Evolutionary conservation across 2,113 vertebrate species (phyloP).

Genomic region (Indri indri): DNA sequence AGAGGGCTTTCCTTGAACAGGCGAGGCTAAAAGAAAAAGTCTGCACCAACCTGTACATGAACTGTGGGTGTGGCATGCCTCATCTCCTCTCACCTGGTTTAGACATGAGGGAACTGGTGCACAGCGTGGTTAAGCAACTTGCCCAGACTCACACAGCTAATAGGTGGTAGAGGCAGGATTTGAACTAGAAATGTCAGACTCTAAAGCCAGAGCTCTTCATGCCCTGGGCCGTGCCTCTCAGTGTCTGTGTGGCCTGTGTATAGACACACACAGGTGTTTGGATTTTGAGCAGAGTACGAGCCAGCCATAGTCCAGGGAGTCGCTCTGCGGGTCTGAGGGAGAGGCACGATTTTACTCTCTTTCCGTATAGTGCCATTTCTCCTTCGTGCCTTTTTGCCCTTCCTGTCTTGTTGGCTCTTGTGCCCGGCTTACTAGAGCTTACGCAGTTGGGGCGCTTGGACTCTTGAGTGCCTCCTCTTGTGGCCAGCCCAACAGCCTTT

Average conservation of each 20-base stretch:
- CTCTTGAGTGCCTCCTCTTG: background rate
- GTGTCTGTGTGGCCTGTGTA: background rate
- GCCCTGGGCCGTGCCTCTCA: background rate
- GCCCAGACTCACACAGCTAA: background rate
- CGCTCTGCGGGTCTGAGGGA: background rate
- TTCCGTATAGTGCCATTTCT: background rate
- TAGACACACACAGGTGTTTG: background rate
- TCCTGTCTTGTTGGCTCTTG: fast-evolving
- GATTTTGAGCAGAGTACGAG: background rate
- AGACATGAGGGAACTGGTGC: background rate
- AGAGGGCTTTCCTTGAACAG: background rate
- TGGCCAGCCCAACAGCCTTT: background rate
- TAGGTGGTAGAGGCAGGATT: background rate
- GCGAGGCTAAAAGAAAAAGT: background rate
- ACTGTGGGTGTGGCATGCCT: fast-evolving
- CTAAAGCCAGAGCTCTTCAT: background rate
- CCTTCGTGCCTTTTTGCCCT: background rate
- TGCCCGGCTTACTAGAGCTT: background rate
- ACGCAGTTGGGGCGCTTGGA: background rate
- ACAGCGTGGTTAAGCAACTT: background rate
- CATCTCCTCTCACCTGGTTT: background rate
- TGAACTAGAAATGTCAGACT: background rate
- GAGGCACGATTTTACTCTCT: background rate
- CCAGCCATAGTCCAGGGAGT: background rate
- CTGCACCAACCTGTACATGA: fast-evolving